These are phyloP conservation scores for Antitype chi DNA, from an alignment of 2,888 invertebrate species.

Conservation along the genomic window DNA sequence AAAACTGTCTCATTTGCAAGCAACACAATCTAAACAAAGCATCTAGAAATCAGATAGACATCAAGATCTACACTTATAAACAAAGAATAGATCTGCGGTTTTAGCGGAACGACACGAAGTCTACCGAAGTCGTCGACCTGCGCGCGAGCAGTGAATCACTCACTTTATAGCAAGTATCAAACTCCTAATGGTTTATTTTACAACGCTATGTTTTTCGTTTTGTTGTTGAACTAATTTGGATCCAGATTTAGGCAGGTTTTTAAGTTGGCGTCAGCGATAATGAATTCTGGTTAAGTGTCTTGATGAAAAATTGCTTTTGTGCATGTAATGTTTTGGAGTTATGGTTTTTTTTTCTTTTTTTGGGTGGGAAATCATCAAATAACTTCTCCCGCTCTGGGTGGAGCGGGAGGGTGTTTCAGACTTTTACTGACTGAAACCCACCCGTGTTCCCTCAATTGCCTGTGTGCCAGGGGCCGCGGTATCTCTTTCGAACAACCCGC, in stretches of 20 bases:
- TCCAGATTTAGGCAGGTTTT: conserved; percentile 5
- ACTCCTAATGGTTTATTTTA: conserved; percentile 59
- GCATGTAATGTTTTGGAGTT: not conserved
- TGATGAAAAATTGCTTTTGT: not conserved
- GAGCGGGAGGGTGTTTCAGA: no score
- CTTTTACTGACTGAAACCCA: no score
- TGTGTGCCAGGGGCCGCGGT: no score
- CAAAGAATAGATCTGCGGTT: conserved; percentile 49
- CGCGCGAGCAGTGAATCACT: conserved; percentile 54
- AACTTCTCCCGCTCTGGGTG: no score
- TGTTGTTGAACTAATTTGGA: conserved; percentile 41
- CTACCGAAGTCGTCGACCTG: conserved; percentile 64
- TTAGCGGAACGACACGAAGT: conserved; percentile 62
- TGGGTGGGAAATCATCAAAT: no score
- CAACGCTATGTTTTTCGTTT: conserved; percentile 36
- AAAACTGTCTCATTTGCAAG: conserved; percentile 18
- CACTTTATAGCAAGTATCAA: conserved; percentile 58
- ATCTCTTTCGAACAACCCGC: no score
- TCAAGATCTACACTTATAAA: conserved; percentile 56
- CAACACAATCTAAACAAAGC: conserved; percentile 43
- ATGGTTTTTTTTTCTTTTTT: no score
- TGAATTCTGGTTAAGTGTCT: not conserved
- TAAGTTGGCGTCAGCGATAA: not conserved
- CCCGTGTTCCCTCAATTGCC: no score
- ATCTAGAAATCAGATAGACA: conserved; percentile 48